Evolutionary conservation across 2,888 invertebrate species (phyloP), one percentile per base, ranked within the genome.

Genomic region (Buathra laborator): DNA sequence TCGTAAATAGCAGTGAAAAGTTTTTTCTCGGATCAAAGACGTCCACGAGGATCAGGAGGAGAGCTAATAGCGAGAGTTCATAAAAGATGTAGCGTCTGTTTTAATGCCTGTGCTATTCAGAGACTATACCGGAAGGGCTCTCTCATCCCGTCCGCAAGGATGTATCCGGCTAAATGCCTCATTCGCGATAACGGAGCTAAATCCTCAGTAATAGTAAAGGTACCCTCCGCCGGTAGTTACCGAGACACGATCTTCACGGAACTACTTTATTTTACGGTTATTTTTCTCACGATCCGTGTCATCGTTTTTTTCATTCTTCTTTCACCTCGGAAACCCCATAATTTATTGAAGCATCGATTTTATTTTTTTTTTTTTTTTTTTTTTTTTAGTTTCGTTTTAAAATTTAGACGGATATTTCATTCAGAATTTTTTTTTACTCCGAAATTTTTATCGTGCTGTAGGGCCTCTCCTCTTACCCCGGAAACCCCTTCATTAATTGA

Each of bases 111-210:
- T 5, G n/a, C 24, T 2, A 32, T 10, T n/a, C 70, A 29, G 19
- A 53, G 53, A 2, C 37, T 53, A 16, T 29, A 62, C 59, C 37
- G 37, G 16, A 71, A 53, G 37, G 56, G 37, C 53, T 71, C 37
- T 37, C 43, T 43, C 56, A 19, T 56, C 3, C 43, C 53, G 71
- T 37, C 71, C 19, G 16, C 19, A 10, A 37, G 19, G 53, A 4
- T 53, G 43, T 37, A 56, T 56, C 12, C 53, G 19, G 43, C 37
- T 56, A 71, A 71, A 71, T 71, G 37, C 32, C 71, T 43, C 71
- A 19, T 37, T 51, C 32, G 43, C 53, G 43, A 71, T 51, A 53
- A 71, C 43, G 29, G 53, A 43, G 71, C 53, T 71, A 71, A 71
- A 71, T 71, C 56, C 19, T 53, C 6, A 16, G 14, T 71, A 56